Percentiles rank a stretch among this genome's conserved stretches.
phyloP scores from a whole-genome alignment of 1,140 invertebrate species.

The Cherax quadricarinatus region DNA sequence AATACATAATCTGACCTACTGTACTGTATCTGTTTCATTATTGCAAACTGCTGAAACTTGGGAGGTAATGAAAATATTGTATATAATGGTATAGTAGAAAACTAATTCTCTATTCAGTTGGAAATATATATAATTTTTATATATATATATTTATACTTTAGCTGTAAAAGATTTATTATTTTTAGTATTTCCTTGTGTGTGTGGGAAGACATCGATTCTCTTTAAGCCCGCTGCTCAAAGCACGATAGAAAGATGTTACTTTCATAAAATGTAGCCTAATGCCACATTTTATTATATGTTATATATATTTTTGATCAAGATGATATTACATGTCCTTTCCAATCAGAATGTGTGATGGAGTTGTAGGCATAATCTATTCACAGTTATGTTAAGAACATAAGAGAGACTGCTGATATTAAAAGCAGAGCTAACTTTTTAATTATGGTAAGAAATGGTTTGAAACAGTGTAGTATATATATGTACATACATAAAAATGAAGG shows the following conservation, averaged over 20 bases:
- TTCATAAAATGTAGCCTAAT: not conserved
- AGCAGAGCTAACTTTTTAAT: no score
- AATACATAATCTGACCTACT: no score
- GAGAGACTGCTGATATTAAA: no score
- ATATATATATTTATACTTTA: not conserved
- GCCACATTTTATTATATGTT: not conserved
- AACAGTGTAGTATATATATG: no score
- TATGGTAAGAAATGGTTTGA: no score
- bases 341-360: no score
- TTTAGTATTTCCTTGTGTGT: not conserved
- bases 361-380: no score
- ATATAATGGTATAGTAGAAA: conserved; percentile 19
- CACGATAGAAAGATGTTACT: conserved; percentile 21
- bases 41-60: not conserved
- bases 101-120: conserved; percentile 6
- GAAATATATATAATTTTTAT: not conserved
- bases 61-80: no score
- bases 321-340: no score
- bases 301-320: no score
- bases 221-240: conserved; percentile 21
- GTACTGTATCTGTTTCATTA: not conserved
- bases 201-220: not conserved
- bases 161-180: not conserved
- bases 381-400: no score
- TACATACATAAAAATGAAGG: no score